Evolutionary conservation across 2,797 vertebrate genomes (phyloP).

Genomic region (Sebastes baramenuke): DNA sequence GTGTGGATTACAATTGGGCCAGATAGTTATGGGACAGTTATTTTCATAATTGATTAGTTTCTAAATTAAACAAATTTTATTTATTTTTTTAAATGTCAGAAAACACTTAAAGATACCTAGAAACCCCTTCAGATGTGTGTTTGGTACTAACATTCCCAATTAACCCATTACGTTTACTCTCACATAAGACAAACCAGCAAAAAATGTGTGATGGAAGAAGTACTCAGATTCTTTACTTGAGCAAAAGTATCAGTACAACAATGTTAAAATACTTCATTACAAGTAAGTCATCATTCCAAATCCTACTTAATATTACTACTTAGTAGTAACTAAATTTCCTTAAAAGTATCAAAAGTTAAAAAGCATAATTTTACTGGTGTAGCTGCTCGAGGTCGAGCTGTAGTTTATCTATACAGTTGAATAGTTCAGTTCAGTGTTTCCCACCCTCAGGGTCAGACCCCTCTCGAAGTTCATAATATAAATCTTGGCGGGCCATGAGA

Average conservation of each 20-base stretch:
- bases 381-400: neutral
- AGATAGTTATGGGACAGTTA: neutral
- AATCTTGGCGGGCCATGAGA: fast-evolving
- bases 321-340: neutral
- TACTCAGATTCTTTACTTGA: neutral
- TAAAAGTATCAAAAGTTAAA: neutral
- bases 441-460: neutral
- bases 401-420: neutral
- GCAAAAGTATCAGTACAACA: too few relatives aligned
- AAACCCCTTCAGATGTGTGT: neutral
- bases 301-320: neutral
- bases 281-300: neutral
- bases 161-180: neutral
- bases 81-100: neutral
- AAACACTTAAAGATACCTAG: neutral
- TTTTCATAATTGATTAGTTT: neutral
- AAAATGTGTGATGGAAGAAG: neutral
- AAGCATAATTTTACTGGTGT: neutral
- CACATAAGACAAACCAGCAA: neutral
- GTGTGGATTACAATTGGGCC: neutral
- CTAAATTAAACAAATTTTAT: neutral
- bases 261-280: neutral
- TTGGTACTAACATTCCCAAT: too few relatives aligned
- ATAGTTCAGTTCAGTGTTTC: neutral
- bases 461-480: too few relatives aligned